Percentiles rank a stretch among this genome's conserved stretches.
Conservation (phyloP, 2,113 vertebrate genomes). For the Elaphurus davidianus region DNA sequence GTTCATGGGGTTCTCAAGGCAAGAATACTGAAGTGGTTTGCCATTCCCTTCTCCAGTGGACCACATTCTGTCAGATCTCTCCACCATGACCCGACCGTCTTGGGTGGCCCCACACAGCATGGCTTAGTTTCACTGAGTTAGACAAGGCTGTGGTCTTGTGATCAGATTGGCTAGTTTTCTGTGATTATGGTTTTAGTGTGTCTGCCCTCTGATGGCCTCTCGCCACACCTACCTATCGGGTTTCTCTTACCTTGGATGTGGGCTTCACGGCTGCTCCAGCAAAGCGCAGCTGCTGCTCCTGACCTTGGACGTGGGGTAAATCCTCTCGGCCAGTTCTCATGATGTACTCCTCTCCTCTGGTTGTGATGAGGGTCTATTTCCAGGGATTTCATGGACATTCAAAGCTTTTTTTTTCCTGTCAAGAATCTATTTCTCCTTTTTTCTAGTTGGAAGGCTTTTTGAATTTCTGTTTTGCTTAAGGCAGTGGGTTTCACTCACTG, state of each 20-base stretch:
- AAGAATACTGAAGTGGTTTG: background rate
- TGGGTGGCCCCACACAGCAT: background rate
- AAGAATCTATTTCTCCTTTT: constrained; percentile 4
- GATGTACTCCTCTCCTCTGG: background rate
- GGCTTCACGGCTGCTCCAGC: too few relatives aligned
- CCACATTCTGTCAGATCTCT: background rate
- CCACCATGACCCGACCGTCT: accelerated
- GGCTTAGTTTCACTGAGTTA: background rate
- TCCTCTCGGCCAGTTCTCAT: background rate
- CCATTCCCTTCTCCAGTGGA: background rate
- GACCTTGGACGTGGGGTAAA: background rate
- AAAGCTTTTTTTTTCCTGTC: background rate
- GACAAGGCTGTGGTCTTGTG: background rate
- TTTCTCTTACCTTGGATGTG: background rate
- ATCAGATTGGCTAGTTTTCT: background rate
- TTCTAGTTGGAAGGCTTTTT: background rate
- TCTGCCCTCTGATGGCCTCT: background rate
- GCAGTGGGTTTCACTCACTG: background rate
- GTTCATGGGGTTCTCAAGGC: background rate
- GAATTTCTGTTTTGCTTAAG: background rate
- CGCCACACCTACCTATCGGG: background rate
- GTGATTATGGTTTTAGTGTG: background rate
- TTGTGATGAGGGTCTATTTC: background rate
- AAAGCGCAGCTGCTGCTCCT: background rate
- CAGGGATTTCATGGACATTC: background rate